These are phyloP conservation scores for Tryphoninae sp. DNA, from an alignment of 2,888 invertebrate species.

Conservation along the genomic window DNA sequence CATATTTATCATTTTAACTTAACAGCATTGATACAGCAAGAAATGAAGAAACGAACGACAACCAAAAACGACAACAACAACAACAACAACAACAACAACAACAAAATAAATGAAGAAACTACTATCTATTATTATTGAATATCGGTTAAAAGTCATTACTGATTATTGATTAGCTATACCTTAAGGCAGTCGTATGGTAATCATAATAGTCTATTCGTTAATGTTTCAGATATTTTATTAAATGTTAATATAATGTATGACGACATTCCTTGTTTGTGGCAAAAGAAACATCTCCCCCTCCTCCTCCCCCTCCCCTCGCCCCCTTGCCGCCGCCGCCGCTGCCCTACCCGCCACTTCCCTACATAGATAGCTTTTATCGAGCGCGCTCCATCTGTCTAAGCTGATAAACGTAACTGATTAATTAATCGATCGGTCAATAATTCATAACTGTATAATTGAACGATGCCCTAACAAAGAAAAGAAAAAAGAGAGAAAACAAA, in stretches of 20 bases:
- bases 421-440: conserved; percentile 70
- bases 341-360: conserved; percentile 62
- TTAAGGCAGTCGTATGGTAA: conserved; percentile 77
- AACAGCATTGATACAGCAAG: conserved; percentile 62
- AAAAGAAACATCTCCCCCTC: conserved; percentile 43
- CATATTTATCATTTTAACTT: conserved; percentile 68
- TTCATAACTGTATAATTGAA: conserved; percentile 67
- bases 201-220: conserved; percentile 80
- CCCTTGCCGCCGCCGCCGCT: conserved; percentile 10
- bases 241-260: conserved; percentile 80
- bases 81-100: conserved; percentile 30
- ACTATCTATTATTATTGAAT: conserved; percentile 69
- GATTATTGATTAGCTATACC: conserved; percentile 76
- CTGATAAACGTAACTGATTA: conserved; percentile 65
- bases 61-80: conserved; percentile 62
- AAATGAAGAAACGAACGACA: conserved; percentile 27
- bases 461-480: conserved; percentile 64
- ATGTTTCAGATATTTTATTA: conserved; percentile 81
- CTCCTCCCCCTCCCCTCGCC: background rate
- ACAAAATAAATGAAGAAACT: conserved; percentile 61
- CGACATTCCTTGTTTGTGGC: conserved; percentile 79
- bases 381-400: conserved; percentile 71
- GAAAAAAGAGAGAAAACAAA: conserved; percentile 1
- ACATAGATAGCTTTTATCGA: conserved; percentile 71
- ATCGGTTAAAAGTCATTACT: conserved; percentile 72